A percentile compares a stretch with the other conserved stretches of the same genome.
phyloP scores from a whole-genome alignment of 2,113 vertebrate species.

The Nettapus auritus region DNA sequence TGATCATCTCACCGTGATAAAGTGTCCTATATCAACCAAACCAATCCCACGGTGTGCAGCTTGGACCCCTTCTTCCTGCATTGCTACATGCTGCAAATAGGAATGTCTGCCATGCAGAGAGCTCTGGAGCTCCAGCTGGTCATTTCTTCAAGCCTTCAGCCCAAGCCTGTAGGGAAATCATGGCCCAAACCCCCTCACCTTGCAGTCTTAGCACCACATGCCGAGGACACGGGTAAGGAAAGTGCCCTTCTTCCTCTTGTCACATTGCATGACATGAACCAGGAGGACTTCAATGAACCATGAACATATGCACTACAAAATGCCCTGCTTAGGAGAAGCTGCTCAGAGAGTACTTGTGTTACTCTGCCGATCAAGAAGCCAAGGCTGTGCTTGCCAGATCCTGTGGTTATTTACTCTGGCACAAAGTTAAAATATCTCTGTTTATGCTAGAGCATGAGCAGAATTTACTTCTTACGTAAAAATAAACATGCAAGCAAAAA shows the following conservation, averaged over 20 bases:
- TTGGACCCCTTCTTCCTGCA: neutral
- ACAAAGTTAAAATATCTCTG: neutral
- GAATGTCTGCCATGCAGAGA: neutral
- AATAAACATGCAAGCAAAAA: constrained; percentile 31
- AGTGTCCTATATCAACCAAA: fast-evolving
- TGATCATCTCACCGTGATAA: neutral
- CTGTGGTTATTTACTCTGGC: constrained; percentile 14
- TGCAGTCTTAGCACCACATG: neutral
- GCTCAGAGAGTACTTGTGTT: neutral
- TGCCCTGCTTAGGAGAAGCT: neutral
- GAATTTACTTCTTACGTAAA: constrained; percentile 26
- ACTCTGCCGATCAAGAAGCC: neutral
- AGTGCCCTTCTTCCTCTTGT: neutral
- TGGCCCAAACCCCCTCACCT: neutral
- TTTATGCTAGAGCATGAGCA: neutral
- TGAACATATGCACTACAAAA: fast-evolving
- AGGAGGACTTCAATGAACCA: neutral
- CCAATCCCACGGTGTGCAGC: neutral
- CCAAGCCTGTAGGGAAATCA: neutral
- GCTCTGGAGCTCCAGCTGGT: neutral
- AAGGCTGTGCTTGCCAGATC: neutral
- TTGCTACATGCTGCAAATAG: fast-evolving
- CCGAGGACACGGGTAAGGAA: fast-evolving
- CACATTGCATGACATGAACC: neutral
- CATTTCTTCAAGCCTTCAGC: neutral